Base-by-base conservation (phyloP, 2,797 vertebrate genomes). In the Lithobates pipiens region DNA sequence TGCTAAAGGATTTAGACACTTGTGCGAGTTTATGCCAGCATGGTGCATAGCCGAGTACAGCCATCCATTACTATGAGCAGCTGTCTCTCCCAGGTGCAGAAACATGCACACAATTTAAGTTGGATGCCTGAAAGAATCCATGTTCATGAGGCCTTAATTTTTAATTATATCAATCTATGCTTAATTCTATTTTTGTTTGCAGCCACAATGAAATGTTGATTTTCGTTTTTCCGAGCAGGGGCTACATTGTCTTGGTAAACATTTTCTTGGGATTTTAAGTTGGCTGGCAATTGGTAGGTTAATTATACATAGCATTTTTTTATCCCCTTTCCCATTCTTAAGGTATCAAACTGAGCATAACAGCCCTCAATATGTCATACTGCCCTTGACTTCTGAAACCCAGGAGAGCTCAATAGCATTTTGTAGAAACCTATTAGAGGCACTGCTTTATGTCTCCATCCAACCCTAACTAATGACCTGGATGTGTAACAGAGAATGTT, bases 331-430 rank as follows among this genome's bases (percentile, higher is more conserved):
- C 23, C n/a, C 73, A 9, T 80, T 57, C 34, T 25, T 63, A 29
- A 54, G 68, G 65, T n/a, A 29, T 46, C 73, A n/a, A 23, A 42
- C 36, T 78, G 80, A 83, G 13, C 74, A 79, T 65, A 75, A 83
- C 61, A 88, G 8, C 69, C 72, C 84, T 83, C 80, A 80, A 50
- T 92, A 89, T 93, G 93, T 95, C 94, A 91, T 93, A 95, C 92
- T 96, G 97, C 96, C 96, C 97, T 98, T 98, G 96, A 96, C 96
- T 97, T 94, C 92, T 91, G 93, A 94, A 92, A 94, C 92, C 92
- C 95, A 95, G 93, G 95, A 96, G 96, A 96, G 97, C 96, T 96
- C 96, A 95, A 97, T 97, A 98, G 97, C 96, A 97, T 96, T 96
- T 95, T 95, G 91, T 95, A 95, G 95, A 96, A 96, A 97, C 96